Conservation (phyloP, 2,888 invertebrate species). For the Asteroscopus sphinx region DNA sequence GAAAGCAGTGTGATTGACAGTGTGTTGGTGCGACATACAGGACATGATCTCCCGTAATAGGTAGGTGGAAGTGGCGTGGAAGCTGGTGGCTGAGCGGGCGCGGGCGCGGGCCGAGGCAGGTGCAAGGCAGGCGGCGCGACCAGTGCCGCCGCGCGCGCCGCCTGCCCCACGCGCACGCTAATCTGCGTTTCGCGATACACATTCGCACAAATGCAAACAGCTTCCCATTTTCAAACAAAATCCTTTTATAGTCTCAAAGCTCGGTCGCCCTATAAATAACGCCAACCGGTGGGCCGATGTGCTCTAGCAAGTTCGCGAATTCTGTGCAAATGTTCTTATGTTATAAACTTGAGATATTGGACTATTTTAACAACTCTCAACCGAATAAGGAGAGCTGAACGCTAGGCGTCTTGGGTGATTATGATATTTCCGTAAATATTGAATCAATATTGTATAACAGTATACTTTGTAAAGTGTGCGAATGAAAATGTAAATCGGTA, state of each 20-base stretch:
- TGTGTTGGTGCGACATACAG: constrained; percentile 60
- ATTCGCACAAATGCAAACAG: constrained; percentile 68
- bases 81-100: constrained; percentile 65
- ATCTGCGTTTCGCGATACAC: constrained; percentile 73
- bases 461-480: constrained; percentile 44
- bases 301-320: constrained; percentile 64
- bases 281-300: constrained; percentile 62
- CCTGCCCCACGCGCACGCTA: constrained; percentile 84
- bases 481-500: constrained; percentile 14
- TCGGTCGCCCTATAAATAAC: constrained; percentile 74
- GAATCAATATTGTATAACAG: constrained; percentile 35
- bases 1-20: constrained; percentile 57
- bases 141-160: constrained; percentile 85
- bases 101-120: constrained; percentile 77
- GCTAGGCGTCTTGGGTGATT: constrained; percentile 66
- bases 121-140: constrained; percentile 78
- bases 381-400: constrained; percentile 67
- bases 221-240: constrained; percentile 70
- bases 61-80: constrained; percentile 67
- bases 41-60: constrained; percentile 62
- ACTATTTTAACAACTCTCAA: constrained; percentile 66
- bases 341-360: constrained; percentile 63
- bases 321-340: constrained; percentile 68
- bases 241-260: constrained; percentile 69
- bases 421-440: constrained; percentile 58